phyloP scores from a whole-genome alignment of 2,113 vertebrate genomes.

The Leucopsar rothschildi region DNA sequence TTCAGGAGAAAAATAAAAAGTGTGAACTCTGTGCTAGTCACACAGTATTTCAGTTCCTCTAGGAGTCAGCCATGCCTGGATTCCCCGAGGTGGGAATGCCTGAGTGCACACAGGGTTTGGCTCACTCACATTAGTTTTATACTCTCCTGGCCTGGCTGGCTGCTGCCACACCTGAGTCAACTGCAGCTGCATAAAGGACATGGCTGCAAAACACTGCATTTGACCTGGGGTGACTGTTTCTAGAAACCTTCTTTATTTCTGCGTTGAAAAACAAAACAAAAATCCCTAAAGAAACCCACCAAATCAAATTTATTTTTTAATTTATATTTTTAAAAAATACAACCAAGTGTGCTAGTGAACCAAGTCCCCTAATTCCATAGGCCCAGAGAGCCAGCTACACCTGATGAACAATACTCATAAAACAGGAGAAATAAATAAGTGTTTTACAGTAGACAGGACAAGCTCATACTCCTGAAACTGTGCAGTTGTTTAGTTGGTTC shows the following conservation, averaged over 20 bases:
- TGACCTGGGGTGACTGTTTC: not conserved
- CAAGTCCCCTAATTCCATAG: not conserved
- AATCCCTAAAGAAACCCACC: not conserved
- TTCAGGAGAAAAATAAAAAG: constrained; percentile 63
- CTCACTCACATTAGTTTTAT: not conserved
- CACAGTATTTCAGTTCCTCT: not conserved
- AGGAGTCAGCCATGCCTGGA: not conserved
- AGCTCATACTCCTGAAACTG: not conserved
- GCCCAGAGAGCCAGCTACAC: not conserved
- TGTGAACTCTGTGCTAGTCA: constrained; percentile 11
- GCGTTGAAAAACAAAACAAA: not conserved
- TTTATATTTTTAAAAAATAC: not conserved
- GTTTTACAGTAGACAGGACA: not conserved
- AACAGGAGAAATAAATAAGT: not conserved
- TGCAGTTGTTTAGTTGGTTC: not conserved
- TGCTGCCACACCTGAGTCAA: not conserved
- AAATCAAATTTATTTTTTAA: not conserved
- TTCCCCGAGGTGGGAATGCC: constrained; percentile 26
- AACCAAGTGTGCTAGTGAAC: not conserved
- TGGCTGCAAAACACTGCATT: not conserved
- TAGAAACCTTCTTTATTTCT: not conserved
- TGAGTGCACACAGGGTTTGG: not conserved
- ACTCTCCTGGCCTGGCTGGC: not conserved
- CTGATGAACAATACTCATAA: not conserved
- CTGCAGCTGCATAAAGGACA: not conserved